phyloP scores from a whole-genome alignment of 2,888 invertebrate species.

The Portevinia maculata region DNA sequence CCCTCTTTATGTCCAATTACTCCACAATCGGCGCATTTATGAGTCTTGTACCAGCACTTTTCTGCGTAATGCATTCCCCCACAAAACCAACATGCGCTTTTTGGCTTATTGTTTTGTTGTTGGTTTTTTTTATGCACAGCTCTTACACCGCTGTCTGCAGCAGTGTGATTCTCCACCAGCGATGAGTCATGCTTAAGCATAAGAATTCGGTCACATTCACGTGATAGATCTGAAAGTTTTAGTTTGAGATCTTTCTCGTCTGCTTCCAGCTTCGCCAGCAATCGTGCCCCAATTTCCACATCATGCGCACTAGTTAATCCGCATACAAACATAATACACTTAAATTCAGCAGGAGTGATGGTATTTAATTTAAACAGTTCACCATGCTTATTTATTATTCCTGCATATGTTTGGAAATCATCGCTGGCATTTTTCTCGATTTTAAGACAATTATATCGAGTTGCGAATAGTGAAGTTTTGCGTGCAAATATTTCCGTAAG shows the following conservation, averaged over 20 bases:
- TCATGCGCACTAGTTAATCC: constrained; percentile 21
- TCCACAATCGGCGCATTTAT: constrained; percentile 60
- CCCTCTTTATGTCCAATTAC: constrained; percentile 60
- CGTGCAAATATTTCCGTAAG: constrained; percentile 11
- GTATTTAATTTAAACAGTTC: constrained; percentile 21
- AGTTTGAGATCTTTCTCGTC: constrained; percentile 20
- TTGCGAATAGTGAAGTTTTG: constrained; percentile 4
- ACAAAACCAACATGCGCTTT: constrained; percentile 59
- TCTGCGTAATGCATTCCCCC: constrained; percentile 63
- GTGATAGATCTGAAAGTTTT: constrained; percentile 8
- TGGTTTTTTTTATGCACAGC: constrained; percentile 4
- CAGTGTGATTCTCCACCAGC: not conserved
- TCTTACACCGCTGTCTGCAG: not conserved
- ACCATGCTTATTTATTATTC: constrained; percentile 12
- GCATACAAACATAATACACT: constrained; percentile 30
- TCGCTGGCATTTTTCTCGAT: constrained; percentile 7
- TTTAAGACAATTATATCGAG: no score
- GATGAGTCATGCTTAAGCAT: constrained; percentile 11
- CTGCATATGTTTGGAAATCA: constrained; percentile 23
- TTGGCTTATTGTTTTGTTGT: constrained; percentile 8
- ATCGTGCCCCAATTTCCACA: constrained; percentile 14
- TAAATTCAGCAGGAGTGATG: constrained; percentile 18
- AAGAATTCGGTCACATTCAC: constrained; percentile 10
- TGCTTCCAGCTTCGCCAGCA: constrained; percentile 30
- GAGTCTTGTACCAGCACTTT: constrained; percentile 45